Base-by-base conservation (phyloP, 2,797 vertebrate genomes). In the Neopelma chrysocephalum region DNA sequence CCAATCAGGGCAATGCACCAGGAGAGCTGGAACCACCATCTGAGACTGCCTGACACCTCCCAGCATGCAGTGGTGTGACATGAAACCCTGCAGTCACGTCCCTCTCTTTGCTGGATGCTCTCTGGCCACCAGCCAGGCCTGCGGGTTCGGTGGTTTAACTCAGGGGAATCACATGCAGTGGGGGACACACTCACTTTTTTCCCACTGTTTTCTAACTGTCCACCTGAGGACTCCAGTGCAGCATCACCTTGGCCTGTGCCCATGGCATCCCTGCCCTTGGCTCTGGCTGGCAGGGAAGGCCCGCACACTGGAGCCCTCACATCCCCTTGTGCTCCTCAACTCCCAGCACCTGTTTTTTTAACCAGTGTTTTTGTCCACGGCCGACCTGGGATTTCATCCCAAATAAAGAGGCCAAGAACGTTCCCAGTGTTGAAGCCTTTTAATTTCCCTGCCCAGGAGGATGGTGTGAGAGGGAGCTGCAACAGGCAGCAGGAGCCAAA, bases 341-440 rank as follows among this genome's bases (percentile, higher is more conserved):
- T 60, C 61, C 65, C 48, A 50, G 10, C 26, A 40, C 61, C 29
- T 42, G 15, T 22, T 85, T 92, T 94, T 94, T 86, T 57, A 91
- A 53, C 19, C 11, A 47, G 3, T 1, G 1, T 56, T 96, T 80
- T 81, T 43, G 27, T 72, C 58, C 3, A 6, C 26, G 38, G 50
- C 38, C 0, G 0, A 7, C 34, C 4, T 34, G 53, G 72, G 71
- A n/a, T 89, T 94, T 79, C 92, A 45, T 61, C 66, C 32, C 60
- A 43, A 96, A 96, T 97, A 97, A 96, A 97, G 56, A 64, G 43
- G 53, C 43, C 75, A 42, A 56, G 48, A 84, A 45, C 27, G 15
- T 19, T 34, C 9, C 34, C 42, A 26, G 42, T 3, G 7, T 16
- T 38, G 27, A 79, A 86, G 77, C 31, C 27, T 90, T 81, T 83